Conservation (phyloP, 1,140 invertebrate species). For the silkworm (Bombyx mori) region DNA sequence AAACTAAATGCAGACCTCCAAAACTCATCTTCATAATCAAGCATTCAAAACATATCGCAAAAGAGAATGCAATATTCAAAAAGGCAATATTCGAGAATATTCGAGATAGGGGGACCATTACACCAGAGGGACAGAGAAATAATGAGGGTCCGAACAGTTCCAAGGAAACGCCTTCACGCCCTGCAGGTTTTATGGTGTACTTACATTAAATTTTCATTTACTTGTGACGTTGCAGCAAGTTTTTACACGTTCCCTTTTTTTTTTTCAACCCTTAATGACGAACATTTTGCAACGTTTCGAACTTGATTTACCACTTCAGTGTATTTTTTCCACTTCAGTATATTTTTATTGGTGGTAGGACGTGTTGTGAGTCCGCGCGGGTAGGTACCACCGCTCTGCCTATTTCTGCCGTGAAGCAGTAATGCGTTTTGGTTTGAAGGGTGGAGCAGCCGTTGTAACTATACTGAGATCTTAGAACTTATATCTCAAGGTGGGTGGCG, state of each 20-base stretch:
- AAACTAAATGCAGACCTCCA: background rate
- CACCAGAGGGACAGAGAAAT: conserved; percentile 16
- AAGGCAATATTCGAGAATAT: conserved; percentile 8
- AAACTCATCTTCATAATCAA: conserved; percentile 12
- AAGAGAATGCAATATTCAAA: conserved; percentile 20
- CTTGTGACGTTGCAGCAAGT: conserved; percentile 1
- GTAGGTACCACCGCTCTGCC: too few relatives aligned
- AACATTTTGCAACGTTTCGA: too few relatives aligned
- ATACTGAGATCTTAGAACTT: too few relatives aligned
- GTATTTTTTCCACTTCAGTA: too few relatives aligned
- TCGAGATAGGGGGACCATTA: conserved; percentile 17
- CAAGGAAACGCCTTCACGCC: conserved; percentile 16
- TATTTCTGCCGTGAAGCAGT: too few relatives aligned
- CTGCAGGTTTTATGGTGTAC: conserved; percentile 20
- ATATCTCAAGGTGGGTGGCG: too few relatives aligned
- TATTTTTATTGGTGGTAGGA: too few relatives aligned
- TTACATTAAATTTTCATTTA: conserved; percentile 26
- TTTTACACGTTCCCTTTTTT: conserved; percentile 2
- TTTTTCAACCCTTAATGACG: too few relatives aligned
- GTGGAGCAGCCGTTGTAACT: too few relatives aligned
- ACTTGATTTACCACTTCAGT: too few relatives aligned
- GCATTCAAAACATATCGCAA: conserved; percentile 19
- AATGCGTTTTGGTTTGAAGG: too few relatives aligned
- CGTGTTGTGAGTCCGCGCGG: too few relatives aligned
- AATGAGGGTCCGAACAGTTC: conserved; percentile 18